Percentiles rank a stretch among this genome's conserved stretches.
phyloP scores from a whole-genome alignment of 2,797 vertebrate genomes.

The Diglossa cyanea region DNA sequence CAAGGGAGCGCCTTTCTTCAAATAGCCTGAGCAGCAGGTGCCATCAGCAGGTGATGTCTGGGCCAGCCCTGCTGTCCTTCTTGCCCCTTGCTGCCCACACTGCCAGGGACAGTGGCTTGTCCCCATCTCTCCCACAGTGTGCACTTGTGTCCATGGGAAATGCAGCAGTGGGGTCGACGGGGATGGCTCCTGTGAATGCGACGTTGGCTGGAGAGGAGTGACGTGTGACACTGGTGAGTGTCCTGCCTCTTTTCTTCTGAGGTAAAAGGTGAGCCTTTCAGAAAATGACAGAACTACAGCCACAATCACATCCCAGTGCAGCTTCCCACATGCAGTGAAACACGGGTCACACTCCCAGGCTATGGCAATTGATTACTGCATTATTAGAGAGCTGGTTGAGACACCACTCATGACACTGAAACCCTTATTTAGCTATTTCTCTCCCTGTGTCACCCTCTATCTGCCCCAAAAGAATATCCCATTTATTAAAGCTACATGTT shows the following conservation, averaged over 20 bases:
- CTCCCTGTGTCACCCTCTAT: background rate
- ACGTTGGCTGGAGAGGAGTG: slow-evolving; percentile 87
- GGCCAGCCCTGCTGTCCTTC: background rate
- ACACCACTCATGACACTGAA: background rate
- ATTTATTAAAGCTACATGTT: background rate
- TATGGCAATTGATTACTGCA: background rate
- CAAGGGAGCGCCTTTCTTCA: background rate
- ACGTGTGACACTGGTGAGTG: slow-evolving; percentile 77
- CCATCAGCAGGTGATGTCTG: background rate
- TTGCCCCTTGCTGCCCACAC: background rate
- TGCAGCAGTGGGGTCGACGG: slow-evolving; percentile 83
- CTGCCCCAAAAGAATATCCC: background rate
- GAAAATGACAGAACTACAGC: background rate
- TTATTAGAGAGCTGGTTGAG: background rate
- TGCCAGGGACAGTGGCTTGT: background rate
- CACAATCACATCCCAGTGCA: background rate
- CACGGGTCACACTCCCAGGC: fast-evolving
- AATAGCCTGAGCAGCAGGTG: background rate
- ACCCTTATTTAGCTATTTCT: background rate
- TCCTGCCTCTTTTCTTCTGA: background rate
- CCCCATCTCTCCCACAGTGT: slow-evolving; percentile 69
- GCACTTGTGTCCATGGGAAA: slow-evolving; percentile 82
- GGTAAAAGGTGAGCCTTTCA: background rate
- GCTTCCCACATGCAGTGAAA: background rate
- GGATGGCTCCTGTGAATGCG: slow-evolving; percentile 88